These are phyloP conservation scores for Lacanobia wlatinum DNA, from an alignment of 2,888 invertebrate species.

Conservation along the genomic window DNA sequence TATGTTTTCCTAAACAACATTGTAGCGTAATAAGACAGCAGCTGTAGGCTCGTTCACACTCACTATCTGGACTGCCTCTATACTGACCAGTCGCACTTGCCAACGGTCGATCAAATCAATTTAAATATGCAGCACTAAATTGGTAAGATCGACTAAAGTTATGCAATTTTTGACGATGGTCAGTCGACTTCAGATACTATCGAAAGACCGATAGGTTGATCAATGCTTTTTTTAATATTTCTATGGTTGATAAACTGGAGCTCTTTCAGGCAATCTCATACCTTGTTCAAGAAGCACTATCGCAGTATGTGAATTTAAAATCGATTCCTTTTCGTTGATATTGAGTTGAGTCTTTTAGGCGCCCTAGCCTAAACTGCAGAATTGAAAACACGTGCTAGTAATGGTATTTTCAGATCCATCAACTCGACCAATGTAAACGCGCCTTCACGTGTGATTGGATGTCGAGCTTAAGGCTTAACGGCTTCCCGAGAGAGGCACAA, in stretches of 20 bases:
- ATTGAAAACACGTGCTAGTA: background rate
- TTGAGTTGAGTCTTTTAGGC: background rate
- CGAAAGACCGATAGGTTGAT: background rate
- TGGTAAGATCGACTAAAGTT: background rate
- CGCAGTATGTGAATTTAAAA: background rate
- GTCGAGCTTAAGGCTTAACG: slow-evolving; percentile 17
- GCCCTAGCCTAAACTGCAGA: background rate
- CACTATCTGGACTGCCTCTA: background rate
- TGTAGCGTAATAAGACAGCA: background rate
- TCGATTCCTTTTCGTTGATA: background rate
- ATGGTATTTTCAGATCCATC: background rate
- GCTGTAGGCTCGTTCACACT: background rate
- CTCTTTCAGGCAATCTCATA: too few relatives aligned
- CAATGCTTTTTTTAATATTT: too few relatives aligned
- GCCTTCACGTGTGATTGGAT: slow-evolving; percentile 43
- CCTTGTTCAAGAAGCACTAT: too few relatives aligned
- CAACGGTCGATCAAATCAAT: background rate
- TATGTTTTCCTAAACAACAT: background rate
- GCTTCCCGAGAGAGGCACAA: slow-evolving; percentile 18
- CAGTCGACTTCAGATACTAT: background rate
- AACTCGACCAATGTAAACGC: slow-evolving; percentile 1
- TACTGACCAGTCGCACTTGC: background rate
- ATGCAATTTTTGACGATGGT: background rate
- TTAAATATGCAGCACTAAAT: background rate
- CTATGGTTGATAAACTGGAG: too few relatives aligned